Evolutionary conservation across 2,113 vertebrate species (phyloP).

Genomic region (Ochotona curzoniae): DNA sequence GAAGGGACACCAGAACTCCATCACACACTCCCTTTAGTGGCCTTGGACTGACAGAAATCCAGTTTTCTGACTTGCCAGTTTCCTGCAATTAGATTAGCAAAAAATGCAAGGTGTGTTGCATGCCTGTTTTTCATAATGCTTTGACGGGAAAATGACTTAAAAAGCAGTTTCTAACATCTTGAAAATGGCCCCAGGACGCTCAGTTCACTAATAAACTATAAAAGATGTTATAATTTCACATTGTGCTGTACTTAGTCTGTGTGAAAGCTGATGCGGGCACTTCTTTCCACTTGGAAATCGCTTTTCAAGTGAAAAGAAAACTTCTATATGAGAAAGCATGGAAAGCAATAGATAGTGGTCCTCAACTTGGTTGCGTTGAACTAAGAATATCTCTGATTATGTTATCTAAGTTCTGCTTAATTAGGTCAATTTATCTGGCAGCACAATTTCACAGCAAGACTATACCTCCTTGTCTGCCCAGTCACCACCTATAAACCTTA

Average conservation of each 20-base stretch:
- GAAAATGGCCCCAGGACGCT: slow-evolving; percentile 20
- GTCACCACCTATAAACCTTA: slow-evolving; percentile 10
- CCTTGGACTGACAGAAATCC: slow-evolving; percentile 24
- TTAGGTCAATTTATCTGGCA: slow-evolving; percentile 47
- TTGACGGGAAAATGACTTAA: slow-evolving; percentile 44
- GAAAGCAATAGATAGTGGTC: slow-evolving; percentile 42
- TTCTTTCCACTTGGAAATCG: slow-evolving; percentile 31
- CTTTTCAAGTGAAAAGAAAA: slow-evolving; percentile 49
- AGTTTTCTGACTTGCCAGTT: not conserved
- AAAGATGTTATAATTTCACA: not conserved
- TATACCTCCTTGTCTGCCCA: slow-evolving; percentile 41
- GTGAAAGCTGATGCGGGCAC: slow-evolving; percentile 35
- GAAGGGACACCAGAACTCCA: not conserved
- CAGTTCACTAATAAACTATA: slow-evolving; percentile 60
- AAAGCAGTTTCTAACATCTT: slow-evolving; percentile 58
- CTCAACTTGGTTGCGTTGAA: not conserved
- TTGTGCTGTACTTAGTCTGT: not conserved
- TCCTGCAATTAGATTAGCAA: slow-evolving; percentile 68
- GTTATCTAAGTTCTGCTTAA: slow-evolving; percentile 58
- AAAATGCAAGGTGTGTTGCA: not conserved
- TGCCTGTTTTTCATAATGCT: slow-evolving; percentile 36
- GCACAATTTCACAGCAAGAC: slow-evolving; percentile 58
- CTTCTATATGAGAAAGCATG: slow-evolving; percentile 2
- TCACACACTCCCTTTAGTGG: not conserved
- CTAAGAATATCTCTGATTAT: not conserved